Evolutionary conservation across 2,888 invertebrate species (phyloP), one percentile per base, ranked within the genome.

Genomic region (Peribatodes rhomboidaria): DNA sequence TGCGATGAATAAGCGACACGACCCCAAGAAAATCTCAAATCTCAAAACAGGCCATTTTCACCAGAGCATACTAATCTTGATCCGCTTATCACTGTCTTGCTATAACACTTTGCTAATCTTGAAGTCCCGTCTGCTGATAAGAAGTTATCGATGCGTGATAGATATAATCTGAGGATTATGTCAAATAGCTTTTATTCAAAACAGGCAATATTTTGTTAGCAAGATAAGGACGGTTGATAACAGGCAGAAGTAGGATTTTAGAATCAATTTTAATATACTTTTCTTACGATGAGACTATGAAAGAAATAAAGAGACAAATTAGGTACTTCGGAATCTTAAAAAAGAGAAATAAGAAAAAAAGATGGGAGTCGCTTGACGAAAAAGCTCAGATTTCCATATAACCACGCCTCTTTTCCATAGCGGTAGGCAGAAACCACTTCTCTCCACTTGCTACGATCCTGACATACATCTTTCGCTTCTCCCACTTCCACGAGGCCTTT

Each of bases 161-260:
- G 33, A 33, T 18, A 13, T 50, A 50, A 50, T 50, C 50, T 50
- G 0, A 9, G 35, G 50, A 50, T 35, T 50, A 50, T 33, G 33
- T 9, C 50, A 33, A 50, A 49, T 33, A 10, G 10, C 1, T 35
- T 33, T 18, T 35, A 18, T 13, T 18, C 35, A 11, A 50, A 50
- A 49, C 47, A 49, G 1, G 18, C 33, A 35, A 33, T 50, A 50
- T 50, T 18, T 49, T 50, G 31, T 4, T 44, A 10, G 10, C 7
- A 18, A 35, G 18, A 35, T 18, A 35, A 16, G 0, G 11, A 16
- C 9, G 18, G 13, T 1, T 10, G 46, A 20, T 22, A 8, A 20
- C 13, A 56, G 27, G 20, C 37, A 33, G 16, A 16, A 49, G 31
- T 16, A 16, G 16, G 10, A n/a, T 10, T 0, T 2, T 10, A 18